Base-by-base conservation (phyloP, 2,888 invertebrate species). In the Seira musarum region DNA sequence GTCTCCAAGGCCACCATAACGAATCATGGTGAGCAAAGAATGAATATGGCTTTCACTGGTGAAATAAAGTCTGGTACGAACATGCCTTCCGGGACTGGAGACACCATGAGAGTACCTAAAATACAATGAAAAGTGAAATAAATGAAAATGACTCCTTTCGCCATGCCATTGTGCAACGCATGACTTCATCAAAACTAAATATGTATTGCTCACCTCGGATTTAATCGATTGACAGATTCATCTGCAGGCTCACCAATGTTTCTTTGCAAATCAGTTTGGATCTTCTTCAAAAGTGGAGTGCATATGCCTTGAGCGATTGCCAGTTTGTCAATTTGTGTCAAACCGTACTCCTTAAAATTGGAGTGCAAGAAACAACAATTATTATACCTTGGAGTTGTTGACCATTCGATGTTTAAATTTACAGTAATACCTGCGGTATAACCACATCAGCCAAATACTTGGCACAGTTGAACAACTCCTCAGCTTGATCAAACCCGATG, bases 21-120 rank as follows among this genome's bases (percentile, higher is more conserved):
- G 92, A 69, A 99, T 92, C 80, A 99, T 96, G 1, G 98, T 99
- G 84, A 99, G 92, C 83, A 99, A 90, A 10, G 98, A 99, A 90
- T 99, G 99, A 83, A 99, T 97, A 90, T 99, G 99, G 88, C 97
- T 97, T 91, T 99, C 99, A 89, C 98, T 98, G 1, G 99, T 99
- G 90, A 99, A 99, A 90, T 99, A 99, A 60, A 99, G 92, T n/a
- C 99, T 92, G 6, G 99, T 99, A 84, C 99, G 92, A 25, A 99
- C 99, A 90, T 99, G 99, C 61, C 99, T 92, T 64, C 98, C 97
- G 25, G 99, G 99, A 87, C 98, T 97, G 57, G 98, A 96, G 83
- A 99, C 99, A 60, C 99, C 99, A 89, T 97, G 97, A 22, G 97
- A 97, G 90, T 98, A 99, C 88, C 94, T 94, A 88, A 49, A 82